Percentiles rank a stretch among this genome's conserved stretches.
These are phyloP conservation scores for Masnerella sp. DNA, from an alignment of 2,888 invertebrate species.

Conservation along the genomic window DNA sequence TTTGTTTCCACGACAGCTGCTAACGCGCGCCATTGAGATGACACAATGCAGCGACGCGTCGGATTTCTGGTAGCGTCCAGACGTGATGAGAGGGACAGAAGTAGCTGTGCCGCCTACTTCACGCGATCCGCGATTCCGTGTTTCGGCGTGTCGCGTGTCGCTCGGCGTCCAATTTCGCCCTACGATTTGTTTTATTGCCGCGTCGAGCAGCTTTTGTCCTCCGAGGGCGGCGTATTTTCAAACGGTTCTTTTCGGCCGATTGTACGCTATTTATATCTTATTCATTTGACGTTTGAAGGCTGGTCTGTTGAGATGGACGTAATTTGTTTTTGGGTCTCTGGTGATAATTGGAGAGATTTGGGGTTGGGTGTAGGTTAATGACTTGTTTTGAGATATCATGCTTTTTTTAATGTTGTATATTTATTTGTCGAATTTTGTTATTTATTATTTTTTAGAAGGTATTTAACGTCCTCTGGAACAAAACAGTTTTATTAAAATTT, in stretches of 20 bases:
- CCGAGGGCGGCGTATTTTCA: conserved; percentile 7
- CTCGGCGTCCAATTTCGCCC: conserved; percentile 17
- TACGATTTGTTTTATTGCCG: conserved; percentile 40
- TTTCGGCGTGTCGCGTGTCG: conserved; percentile 39
- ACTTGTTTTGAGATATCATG: too few species aligned
- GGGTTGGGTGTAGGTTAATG: too few species aligned
- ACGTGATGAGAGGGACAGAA: conserved; percentile 46
- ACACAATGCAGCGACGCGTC: conserved; percentile 69
- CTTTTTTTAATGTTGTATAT: too few species aligned
- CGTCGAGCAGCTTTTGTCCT: conserved; percentile 15
- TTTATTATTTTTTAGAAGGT: too few species aligned
- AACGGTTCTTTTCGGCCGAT: conserved; percentile 1
- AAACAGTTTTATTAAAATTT: too few species aligned
- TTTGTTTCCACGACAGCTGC: conserved; percentile 73
- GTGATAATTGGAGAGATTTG: too few species aligned
- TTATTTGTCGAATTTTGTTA: too few species aligned
- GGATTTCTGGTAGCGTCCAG: conserved; percentile 66
- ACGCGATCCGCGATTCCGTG: conserved; percentile 41
- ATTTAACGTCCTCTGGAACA: too few species aligned
- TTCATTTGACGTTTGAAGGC: too few species aligned
- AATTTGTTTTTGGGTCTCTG: too few species aligned
- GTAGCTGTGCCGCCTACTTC: conserved; percentile 46
- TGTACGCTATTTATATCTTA: too few species aligned
- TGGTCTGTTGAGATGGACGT: too few species aligned
- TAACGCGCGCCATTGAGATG: conserved; percentile 61